Conservation (phyloP, 2,797 vertebrate genomes). For the Enteromius treurensis region DNA sequence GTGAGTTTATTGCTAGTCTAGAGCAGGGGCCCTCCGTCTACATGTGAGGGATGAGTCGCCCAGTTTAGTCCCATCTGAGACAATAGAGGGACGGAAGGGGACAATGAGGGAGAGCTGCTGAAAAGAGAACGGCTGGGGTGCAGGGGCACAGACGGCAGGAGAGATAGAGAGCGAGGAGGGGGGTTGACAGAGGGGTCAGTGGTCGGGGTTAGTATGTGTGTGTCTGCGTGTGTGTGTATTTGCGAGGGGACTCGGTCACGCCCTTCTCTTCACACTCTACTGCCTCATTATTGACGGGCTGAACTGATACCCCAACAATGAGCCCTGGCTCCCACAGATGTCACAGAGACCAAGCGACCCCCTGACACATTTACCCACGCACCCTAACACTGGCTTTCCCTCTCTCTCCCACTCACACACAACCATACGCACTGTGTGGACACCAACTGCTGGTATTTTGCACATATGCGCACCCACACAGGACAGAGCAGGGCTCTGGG, state of each 20-base stretch:
- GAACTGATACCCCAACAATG: slow-evolving; percentile 81
- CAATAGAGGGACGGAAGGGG: slow-evolving; percentile 65
- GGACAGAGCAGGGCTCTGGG: slow-evolving; percentile 58
- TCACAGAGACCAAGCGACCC: slow-evolving; percentile 61
- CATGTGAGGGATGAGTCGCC: slow-evolving; percentile 33
- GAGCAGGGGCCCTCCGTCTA: slow-evolving; percentile 9
- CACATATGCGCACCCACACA: slow-evolving; percentile 65
- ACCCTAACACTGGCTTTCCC: slow-evolving; percentile 51
- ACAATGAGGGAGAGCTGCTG: slow-evolving; percentile 55
- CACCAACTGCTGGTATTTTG: slow-evolving; percentile 76
- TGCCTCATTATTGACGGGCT: slow-evolving; percentile 79
- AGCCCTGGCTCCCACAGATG: slow-evolving; percentile 67
- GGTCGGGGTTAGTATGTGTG: slow-evolving; percentile 65
- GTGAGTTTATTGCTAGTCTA: slow-evolving; percentile 28
- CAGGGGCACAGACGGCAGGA: slow-evolving; percentile 47
- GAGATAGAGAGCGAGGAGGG: slow-evolving; percentile 67
- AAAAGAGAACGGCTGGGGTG: slow-evolving; percentile 54
- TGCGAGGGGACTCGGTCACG: slow-evolving; percentile 75
- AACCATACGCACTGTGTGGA: slow-evolving; percentile 61
- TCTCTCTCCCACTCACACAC: slow-evolving; percentile 34
- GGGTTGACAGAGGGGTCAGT: slow-evolving; percentile 72
- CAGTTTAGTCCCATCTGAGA: slow-evolving; percentile 63
- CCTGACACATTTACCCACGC: slow-evolving; percentile 49
- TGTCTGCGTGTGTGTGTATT: slow-evolving; percentile 42
- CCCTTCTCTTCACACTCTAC: slow-evolving; percentile 78